phyloP scores from a whole-genome alignment of 2,113 vertebrate species.

The Hypomesus transpacificus region DNA sequence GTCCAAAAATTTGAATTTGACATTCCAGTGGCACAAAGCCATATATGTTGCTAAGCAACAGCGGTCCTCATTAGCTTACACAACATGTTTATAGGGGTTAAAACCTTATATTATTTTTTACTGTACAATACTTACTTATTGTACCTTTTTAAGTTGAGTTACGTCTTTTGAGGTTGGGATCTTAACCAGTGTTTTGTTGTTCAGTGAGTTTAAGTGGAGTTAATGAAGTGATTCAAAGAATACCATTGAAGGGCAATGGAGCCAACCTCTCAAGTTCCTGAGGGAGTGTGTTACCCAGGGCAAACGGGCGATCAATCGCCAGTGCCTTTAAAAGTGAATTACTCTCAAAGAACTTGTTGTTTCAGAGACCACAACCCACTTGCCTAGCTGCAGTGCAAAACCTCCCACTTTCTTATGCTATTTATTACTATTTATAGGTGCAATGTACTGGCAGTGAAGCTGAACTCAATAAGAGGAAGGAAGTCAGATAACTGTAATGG shows the following conservation, averaged over 20 bases:
- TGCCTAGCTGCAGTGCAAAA: constrained; percentile 23
- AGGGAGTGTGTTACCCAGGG: constrained; percentile 42
- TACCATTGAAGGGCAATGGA: constrained; percentile 29
- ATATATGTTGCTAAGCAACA: too few relatives aligned
- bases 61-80: too few relatives aligned
- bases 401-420: constrained; percentile 36
- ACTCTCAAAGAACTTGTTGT: constrained; percentile 38
- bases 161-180: not conserved
- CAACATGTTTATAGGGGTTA: too few relatives aligned
- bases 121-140: too few relatives aligned
- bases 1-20: too few relatives aligned
- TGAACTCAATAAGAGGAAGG: constrained; percentile 44
- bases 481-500: constrained; percentile 27
- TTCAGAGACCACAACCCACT: constrained; percentile 8
- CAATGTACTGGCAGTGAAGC: constrained; percentile 44
- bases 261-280: constrained; percentile 31
- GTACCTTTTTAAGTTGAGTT: not conserved
- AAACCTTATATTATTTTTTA: too few relatives aligned
- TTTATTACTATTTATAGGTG: constrained; percentile 53
- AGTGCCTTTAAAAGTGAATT: constrained; percentile 36
- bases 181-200: constrained; percentile 20
- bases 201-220: constrained; percentile 23
- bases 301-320: constrained; percentile 37
- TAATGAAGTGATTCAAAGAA: constrained; percentile 25
- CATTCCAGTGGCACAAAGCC: too few relatives aligned